These are phyloP conservation scores for Tretioscincus oriximinensis DNA, from an alignment of 2,113 vertebrate genomes.

Conservation along the genomic window DNA sequence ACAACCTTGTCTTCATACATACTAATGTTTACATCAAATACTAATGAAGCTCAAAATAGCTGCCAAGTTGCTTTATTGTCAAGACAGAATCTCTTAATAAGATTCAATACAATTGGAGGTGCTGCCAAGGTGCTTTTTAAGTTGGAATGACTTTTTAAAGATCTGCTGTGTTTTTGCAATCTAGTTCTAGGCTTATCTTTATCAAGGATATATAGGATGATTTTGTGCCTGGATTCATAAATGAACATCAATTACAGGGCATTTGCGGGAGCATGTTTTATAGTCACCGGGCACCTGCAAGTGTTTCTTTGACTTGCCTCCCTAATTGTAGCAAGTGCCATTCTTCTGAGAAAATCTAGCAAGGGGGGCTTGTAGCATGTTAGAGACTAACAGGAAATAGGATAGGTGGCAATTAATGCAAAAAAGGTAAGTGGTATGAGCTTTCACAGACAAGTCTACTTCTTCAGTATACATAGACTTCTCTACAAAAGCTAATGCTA, in stretches of 20 bases:
- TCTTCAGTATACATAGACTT: no score
- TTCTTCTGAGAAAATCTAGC: no score
- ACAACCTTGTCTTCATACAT: neutral
- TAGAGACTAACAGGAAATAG: no score
- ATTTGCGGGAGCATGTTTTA: neutral
- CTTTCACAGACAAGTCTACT: no score
- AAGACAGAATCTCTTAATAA: neutral
- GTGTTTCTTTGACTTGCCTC: neutral
- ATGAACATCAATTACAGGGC: neutral
- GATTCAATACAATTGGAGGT: neutral
- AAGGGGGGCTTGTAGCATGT: no score
- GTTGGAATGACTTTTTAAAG: neutral
- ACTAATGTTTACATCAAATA: neutral
- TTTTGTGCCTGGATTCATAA: neutral
- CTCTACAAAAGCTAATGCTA: no score
- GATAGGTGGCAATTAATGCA: no score
- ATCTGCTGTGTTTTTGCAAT: neutral
- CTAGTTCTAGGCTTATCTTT: neutral
- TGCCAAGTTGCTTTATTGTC: conserved; percentile 4
- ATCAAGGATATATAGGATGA: neutral
- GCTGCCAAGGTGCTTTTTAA: neutral
- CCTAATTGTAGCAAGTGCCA: neutral
- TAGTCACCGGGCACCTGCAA: neutral
- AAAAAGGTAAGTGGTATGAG: no score
- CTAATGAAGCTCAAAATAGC: neutral